These are phyloP conservation scores for Saccostrea cuccullata DNA, from an alignment of 1,140 invertebrate genomes.

Conservation along the genomic window DNA sequence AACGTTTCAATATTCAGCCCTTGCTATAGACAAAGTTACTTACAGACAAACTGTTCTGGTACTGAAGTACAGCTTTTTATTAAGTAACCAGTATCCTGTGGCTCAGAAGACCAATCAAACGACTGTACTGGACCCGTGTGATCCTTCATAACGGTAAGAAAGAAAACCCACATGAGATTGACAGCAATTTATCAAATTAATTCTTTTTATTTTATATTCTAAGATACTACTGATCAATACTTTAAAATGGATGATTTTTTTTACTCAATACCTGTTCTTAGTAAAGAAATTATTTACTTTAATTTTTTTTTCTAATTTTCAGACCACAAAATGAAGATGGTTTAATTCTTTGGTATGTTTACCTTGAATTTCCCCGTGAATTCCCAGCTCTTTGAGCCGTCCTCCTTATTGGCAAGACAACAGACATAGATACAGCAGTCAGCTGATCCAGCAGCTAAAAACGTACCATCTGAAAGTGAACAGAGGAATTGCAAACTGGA, in stretches of 20 bases:
- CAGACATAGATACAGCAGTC: conserved; percentile 55
- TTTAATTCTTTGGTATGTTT: too few species aligned
- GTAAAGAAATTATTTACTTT: too few species aligned
- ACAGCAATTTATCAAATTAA: background rate
- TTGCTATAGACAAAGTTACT: too few species aligned
- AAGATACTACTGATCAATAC: too few species aligned
- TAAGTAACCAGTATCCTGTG: conserved; percentile 44
- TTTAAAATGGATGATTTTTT: too few species aligned
- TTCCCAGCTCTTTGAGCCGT: conserved; percentile 59
- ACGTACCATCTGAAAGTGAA: conserved; percentile 48
- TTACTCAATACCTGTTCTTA: too few species aligned
- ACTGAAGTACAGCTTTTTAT: conserved; percentile 47
- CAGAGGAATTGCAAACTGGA: background rate
- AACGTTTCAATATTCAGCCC: too few species aligned
- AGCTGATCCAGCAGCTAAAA: conserved; percentile 47
- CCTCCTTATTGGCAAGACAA: conserved; percentile 45
- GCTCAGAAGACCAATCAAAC: conserved; percentile 61
- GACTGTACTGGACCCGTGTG: conserved; percentile 53
- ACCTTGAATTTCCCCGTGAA: conserved; percentile 55
- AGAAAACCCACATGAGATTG: background rate
- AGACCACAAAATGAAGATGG: too few species aligned
- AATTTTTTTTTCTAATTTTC: too few species aligned
- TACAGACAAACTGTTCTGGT: conserved; percentile 56
- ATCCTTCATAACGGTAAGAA: conserved; percentile 45
- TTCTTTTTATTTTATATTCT: too few species aligned